Percentiles rank a stretch among this genome's conserved stretches.
phyloP scores from a whole-genome alignment of 2,888 invertebrate species.

The Tenodera sinensis region DNA sequence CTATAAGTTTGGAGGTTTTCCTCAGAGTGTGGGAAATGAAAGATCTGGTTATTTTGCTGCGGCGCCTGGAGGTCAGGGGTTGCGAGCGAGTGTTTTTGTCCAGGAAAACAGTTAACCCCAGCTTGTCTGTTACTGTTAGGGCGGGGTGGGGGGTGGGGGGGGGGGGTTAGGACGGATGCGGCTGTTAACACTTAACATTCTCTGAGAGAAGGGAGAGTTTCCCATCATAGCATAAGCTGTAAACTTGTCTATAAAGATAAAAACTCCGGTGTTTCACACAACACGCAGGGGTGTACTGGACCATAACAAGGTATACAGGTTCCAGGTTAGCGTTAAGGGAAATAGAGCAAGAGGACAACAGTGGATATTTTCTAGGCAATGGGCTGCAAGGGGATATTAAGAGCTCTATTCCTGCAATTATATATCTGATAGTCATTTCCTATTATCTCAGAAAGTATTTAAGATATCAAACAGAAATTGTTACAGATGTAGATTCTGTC shows the following conservation, averaged over 20 bases:
- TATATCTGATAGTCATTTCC: too few species aligned
- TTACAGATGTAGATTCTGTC: too few species aligned
- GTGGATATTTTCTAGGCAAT: too few species aligned
- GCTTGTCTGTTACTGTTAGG: not conserved
- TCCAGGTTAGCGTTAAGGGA: too few species aligned
- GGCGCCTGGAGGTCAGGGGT: not conserved
- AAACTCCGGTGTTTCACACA: not conserved
- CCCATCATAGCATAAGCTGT: not conserved
- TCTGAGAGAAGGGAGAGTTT: not conserved
- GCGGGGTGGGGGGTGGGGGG: too few species aligned
- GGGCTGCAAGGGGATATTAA: too few species aligned
- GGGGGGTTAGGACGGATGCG: not conserved
- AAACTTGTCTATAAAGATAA: not conserved
- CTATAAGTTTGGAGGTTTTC: too few species aligned
- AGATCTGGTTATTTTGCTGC: not conserved
- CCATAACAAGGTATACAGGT: not conserved
- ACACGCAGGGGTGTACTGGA: not conserved
- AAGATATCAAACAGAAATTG: too few species aligned
- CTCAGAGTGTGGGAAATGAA: not conserved
- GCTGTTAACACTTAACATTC: not conserved
- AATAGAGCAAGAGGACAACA: too few species aligned
- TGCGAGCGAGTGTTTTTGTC: not conserved
- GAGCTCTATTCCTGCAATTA: too few species aligned
- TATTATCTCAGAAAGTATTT: too few species aligned
- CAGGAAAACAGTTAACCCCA: not conserved